phyloP scores from a whole-genome alignment of 92 coral and sea anemone genomes.

The Epizoanthus fatuus region DNA sequence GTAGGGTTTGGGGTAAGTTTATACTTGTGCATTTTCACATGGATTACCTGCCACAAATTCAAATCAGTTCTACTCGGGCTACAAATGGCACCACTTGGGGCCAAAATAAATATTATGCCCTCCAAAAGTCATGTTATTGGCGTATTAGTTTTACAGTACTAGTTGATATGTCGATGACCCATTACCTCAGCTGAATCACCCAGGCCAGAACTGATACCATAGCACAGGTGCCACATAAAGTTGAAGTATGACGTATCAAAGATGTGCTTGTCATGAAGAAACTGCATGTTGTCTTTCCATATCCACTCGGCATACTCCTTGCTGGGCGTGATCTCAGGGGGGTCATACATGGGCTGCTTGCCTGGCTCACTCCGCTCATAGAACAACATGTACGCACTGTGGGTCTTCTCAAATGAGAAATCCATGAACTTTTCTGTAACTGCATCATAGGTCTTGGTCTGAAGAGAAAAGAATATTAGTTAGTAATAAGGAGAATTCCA shows the following conservation, averaged over 20 bases:
- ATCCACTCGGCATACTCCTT: slow-evolving; percentile 96
- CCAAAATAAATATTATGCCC: too few relatives aligned
- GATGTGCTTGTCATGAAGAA: slow-evolving; percentile 95
- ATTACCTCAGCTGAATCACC: slow-evolving; percentile 38
- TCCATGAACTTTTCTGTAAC: slow-evolving; percentile 99
- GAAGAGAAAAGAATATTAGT: neutral
- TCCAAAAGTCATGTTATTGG: too few relatives aligned
- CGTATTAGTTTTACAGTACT: too few relatives aligned
- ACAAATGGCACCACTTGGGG: too few relatives aligned
- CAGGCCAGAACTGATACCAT: slow-evolving; percentile 84
- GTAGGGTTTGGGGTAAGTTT: too few relatives aligned
- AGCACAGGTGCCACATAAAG: slow-evolving; percentile 95
- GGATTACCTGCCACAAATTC: too few relatives aligned
- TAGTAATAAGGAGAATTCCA: too few relatives aligned
- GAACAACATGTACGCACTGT: slow-evolving; percentile 99
- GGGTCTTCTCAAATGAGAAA: slow-evolving; percentile 99
- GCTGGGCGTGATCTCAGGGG: slow-evolving; percentile 72
- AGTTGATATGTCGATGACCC: neutral
- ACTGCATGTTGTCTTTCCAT: slow-evolving; percentile 97
- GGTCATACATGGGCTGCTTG: slow-evolving; percentile 55
- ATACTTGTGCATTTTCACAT: too few relatives aligned
- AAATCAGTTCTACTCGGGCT: too few relatives aligned
- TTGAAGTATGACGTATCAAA: slow-evolving; percentile 99
- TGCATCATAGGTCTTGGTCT: slow-evolving; percentile 99
- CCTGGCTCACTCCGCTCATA: slow-evolving; percentile 90